Conservation (phyloP, 1,140 invertebrate genomes). For the Drosophila equinoxialis region DNA sequence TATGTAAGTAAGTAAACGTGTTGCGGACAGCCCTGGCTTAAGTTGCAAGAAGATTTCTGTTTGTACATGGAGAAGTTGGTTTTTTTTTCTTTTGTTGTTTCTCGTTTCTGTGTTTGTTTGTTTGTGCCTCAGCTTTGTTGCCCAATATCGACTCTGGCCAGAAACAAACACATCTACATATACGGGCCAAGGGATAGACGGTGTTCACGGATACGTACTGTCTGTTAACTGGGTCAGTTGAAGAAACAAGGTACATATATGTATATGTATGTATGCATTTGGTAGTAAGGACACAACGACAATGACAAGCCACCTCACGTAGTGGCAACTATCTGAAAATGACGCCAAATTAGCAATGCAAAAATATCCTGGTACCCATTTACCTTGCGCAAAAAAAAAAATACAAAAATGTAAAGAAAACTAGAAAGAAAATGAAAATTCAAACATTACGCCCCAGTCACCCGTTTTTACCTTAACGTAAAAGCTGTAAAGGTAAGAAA, state of each 20-base stretch:
- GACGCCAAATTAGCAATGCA: slow-evolving; percentile 80
- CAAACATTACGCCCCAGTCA: slow-evolving; percentile 63
- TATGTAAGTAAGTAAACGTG: slow-evolving; percentile 51
- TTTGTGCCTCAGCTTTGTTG: slow-evolving; percentile 71
- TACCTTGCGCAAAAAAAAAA: slow-evolving; percentile 56
- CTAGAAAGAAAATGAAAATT: slow-evolving; percentile 69
- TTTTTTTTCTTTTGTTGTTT: neutral
- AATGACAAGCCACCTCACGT: slow-evolving; percentile 47
- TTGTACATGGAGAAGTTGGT: slow-evolving; percentile 62
- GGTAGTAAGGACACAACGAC: slow-evolving; percentile 16
- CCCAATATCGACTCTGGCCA: slow-evolving; percentile 45
- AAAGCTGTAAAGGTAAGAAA: slow-evolving; percentile 29
- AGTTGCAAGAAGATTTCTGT: slow-evolving; percentile 76
- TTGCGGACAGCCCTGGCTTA: slow-evolving; percentile 74
- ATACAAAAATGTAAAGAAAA: slow-evolving; percentile 54
- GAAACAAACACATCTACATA: slow-evolving; percentile 24
- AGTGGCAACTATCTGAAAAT: slow-evolving; percentile 78
- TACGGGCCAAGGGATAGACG: neutral
- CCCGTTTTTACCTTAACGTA: slow-evolving; percentile 29
- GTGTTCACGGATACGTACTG: neutral
- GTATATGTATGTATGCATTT: no score
- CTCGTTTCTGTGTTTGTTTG: slow-evolving; percentile 34
- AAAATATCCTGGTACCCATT: slow-evolving; percentile 78
- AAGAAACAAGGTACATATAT: neutral
- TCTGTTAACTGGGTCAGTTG: slow-evolving; percentile 62